Conservation (phyloP, 2,113 vertebrate genomes). For the Melanotaenia duboulayi region DNA sequence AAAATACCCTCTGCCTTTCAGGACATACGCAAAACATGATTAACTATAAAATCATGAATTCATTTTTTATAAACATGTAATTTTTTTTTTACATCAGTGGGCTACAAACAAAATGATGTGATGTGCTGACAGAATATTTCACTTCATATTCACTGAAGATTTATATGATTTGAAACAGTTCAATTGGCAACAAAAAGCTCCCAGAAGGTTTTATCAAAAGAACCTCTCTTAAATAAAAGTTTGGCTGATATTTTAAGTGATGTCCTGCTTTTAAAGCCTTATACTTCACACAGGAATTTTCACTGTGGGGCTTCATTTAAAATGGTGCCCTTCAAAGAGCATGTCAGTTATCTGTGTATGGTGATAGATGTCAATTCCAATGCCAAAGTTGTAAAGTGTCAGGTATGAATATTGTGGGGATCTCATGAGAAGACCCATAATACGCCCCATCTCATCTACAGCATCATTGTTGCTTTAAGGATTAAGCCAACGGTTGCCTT, state of each 20-base stretch:
- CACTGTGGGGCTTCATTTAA: constrained; percentile 21
- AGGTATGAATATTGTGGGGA: constrained; percentile 35
- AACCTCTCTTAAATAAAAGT: neutral
- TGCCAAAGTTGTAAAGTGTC: constrained; percentile 66
- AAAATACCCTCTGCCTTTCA: constrained; percentile 59
- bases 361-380: constrained; percentile 23
- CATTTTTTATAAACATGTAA: neutral
- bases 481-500: constrained; percentile 70
- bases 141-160: constrained; percentile 23
- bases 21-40: constrained; percentile 23
- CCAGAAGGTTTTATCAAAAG: neutral
- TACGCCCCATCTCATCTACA: constrained; percentile 27
- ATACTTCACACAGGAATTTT: constrained; percentile 40
- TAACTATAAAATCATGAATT: neutral
- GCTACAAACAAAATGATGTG: neutral
- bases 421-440: constrained; percentile 26
- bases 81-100: constrained; percentile 2
- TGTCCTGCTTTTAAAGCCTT: constrained; percentile 64
- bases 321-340: constrained; percentile 21
- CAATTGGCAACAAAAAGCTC: neutral
- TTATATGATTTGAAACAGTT: constrained; percentile 7
- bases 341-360: constrained; percentile 19
- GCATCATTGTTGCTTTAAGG: constrained; percentile 37
- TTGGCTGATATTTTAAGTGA: constrained; percentile 15
- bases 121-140: neutral